phyloP scores from a whole-genome alignment of 2,113 vertebrate genomes.

The Chascanopsetta lugubris region DNA sequence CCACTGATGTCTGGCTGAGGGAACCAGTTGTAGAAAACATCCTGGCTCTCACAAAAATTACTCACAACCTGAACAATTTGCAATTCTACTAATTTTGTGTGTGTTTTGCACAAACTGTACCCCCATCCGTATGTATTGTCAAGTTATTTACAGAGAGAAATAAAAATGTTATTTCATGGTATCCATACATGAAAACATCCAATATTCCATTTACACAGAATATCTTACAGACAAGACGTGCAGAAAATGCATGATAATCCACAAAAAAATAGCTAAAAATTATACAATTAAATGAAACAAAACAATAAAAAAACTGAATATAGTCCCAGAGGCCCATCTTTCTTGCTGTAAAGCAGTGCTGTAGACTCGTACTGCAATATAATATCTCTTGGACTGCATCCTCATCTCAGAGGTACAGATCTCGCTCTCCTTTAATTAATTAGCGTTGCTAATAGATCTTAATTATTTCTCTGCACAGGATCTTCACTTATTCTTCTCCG shows the following conservation, averaged over 20 bases:
- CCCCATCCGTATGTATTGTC: too few relatives aligned
- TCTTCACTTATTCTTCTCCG: conserved; percentile 27
- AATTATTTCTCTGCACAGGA: conserved; percentile 38
- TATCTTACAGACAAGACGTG: not conserved
- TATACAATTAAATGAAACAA: conserved; percentile 4
- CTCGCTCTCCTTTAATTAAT: conserved; percentile 56
- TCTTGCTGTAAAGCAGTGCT: not conserved
- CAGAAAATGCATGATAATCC: not conserved
- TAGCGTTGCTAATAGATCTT: conserved; percentile 59
- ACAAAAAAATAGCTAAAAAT: conserved; percentile 3
- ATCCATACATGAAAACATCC: too few relatives aligned
- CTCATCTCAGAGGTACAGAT: conserved; percentile 52
- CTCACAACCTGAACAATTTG: too few relatives aligned
- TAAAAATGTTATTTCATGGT: too few relatives aligned
- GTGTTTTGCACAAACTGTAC: too few relatives aligned
- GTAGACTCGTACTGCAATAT: conserved; percentile 10
- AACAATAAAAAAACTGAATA: conserved; percentile 3
- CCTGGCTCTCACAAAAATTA: too few relatives aligned
- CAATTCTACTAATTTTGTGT: too few relatives aligned
- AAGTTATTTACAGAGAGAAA: too few relatives aligned
- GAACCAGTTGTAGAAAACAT: too few relatives aligned
- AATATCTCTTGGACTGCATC: conserved; percentile 34
- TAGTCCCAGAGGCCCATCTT: not conserved
- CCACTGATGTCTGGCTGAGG: too few relatives aligned
- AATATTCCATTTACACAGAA: too few relatives aligned